Evolutionary conservation across 2,113 vertebrate genomes (phyloP), one percentile per base, ranked within the genome.

Genomic region (Podarcis cretensis): DNA sequence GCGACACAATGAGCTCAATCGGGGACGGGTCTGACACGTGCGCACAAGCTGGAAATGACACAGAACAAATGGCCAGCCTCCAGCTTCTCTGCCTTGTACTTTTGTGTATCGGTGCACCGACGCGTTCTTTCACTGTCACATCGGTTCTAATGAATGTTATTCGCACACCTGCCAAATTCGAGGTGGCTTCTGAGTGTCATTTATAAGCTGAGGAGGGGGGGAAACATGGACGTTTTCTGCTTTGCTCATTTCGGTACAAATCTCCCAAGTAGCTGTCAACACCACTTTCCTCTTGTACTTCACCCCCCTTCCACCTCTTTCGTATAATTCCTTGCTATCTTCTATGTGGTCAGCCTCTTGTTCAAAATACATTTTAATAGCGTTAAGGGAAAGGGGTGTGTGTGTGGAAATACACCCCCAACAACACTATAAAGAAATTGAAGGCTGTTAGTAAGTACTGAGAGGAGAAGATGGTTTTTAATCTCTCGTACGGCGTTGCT

Each of bases 101-200:
- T 32, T 0, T 2, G 23, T 25, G 30, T 32, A 32, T 73, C 48
- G 27, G 66, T 54, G 63, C 40, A 4, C 4, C 5, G 66, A 40
- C 18, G 30, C 76, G 23, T 16, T 59, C 1, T 3, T 27, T 43
- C n/a, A 20, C 13, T n/a, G 76, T 86, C 89, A 5, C 85, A 23
- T 0, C 43, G 68, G 73, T 77, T 10, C 27, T 30, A 21, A 25
- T 2, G 87, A n/a, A 27, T 10, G 0, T 77, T 0, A 2, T 0
- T 1, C 10, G 0, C 0, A 6, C 63, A 83, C 9, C 83, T 74
- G 4, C 57, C 0, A 2, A 23, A 6, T 25, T 66, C 0, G 0
- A 83, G 23, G 40, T 23, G 69, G 3, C 43, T 14, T 48, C 87
- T 2, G 1, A 66, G 76, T 32, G 65, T 86, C 30, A 5, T 83